Conservation (phyloP, 2,888 invertebrate species). For the Eupithecia dodoneata region DNA sequence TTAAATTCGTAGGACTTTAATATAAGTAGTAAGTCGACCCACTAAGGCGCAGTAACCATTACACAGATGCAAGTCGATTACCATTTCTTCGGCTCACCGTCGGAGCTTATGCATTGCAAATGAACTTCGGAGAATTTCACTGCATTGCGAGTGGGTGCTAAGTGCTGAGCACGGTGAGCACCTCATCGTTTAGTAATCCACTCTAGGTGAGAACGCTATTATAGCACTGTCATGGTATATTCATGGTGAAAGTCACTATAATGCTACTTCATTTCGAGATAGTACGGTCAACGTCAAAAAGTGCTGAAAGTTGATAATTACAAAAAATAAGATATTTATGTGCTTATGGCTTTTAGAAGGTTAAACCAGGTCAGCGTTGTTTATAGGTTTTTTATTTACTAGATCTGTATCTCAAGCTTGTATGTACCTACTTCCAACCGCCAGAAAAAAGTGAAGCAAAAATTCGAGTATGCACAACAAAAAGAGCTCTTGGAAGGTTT, state of each 20-base stretch:
- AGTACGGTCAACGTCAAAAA: neutral
- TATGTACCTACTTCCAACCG: neutral
- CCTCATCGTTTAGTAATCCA: slow-evolving; percentile 31
- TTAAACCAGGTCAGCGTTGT: neutral
- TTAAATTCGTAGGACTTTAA: neutral
- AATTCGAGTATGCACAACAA: neutral
- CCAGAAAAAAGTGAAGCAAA: neutral
- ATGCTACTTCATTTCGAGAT: neutral
- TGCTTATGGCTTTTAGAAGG: neutral
- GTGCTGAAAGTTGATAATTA: neutral
- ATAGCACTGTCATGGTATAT: slow-evolving; percentile 27
- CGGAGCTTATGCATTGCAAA: slow-evolving; percentile 33
- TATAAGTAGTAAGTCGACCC: neutral
- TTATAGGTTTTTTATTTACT: neutral
- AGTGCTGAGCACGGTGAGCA: slow-evolving; percentile 12
- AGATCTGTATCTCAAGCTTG: neutral
- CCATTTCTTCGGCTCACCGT: slow-evolving; percentile 24
- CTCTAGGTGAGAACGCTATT: slow-evolving; percentile 27
- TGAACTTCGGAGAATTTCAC: slow-evolving; percentile 29
- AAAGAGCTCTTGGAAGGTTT: neutral
- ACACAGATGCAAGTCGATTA: slow-evolving; percentile 24
- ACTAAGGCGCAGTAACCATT: slow-evolving; percentile 3
- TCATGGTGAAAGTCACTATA: slow-evolving; percentile 10
- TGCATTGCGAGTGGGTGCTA: slow-evolving; percentile 21
- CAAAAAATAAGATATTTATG: neutral